Evolutionary conservation across 2,888 invertebrate species (phyloP).

Genomic region (Eupeodes latifasciatus): DNA sequence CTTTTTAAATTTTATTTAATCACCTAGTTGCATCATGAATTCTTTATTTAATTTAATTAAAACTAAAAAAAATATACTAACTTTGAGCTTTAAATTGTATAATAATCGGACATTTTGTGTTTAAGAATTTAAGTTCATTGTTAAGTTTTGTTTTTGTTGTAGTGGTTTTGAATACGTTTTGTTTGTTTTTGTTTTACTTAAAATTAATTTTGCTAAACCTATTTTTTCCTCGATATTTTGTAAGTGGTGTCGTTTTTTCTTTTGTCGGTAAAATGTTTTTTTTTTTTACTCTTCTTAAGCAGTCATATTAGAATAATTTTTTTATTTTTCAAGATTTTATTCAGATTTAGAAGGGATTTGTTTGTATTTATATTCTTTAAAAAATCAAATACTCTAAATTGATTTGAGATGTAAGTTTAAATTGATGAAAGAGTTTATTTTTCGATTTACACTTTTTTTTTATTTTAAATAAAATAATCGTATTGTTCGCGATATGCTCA

Average conservation of each 20-base stretch:
- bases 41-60: slow-evolving; percentile 32
- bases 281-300: slow-evolving; percentile 2
- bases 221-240: slow-evolving; percentile 74
- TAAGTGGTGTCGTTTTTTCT: slow-evolving; percentile 63
- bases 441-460: slow-evolving; percentile 31
- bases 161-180: slow-evolving; percentile 32
- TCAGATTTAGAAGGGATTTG: slow-evolving; percentile 14
- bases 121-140: slow-evolving; percentile 47
- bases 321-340: slow-evolving; percentile 23
- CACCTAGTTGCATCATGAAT: slow-evolving; percentile 18
- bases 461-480: slow-evolving; percentile 61
- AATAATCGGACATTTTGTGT: slow-evolving; percentile 32
- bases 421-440: slow-evolving; percentile 56
- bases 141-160: slow-evolving; percentile 26
- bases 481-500: slow-evolving; percentile 74
- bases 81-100: slow-evolving; percentile 61
- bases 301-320: slow-evolving; percentile 34
- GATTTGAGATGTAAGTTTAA: slow-evolving; percentile 58
- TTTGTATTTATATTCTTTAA: slow-evolving; percentile 30
- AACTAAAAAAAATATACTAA: slow-evolving; percentile 64
- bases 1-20: slow-evolving; percentile 26
- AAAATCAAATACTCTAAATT: slow-evolving; percentile 44
- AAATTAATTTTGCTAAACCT: slow-evolving; percentile 61
- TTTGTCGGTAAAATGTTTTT: slow-evolving; percentile 27
- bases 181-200: slow-evolving; percentile 52